Evolutionary conservation across 30 jellyfish, hydroid and myxozoan genomes (phyloP), one percentile per base, ranked within the genome.

Genomic region (Rhopilema esculentum): DNA sequence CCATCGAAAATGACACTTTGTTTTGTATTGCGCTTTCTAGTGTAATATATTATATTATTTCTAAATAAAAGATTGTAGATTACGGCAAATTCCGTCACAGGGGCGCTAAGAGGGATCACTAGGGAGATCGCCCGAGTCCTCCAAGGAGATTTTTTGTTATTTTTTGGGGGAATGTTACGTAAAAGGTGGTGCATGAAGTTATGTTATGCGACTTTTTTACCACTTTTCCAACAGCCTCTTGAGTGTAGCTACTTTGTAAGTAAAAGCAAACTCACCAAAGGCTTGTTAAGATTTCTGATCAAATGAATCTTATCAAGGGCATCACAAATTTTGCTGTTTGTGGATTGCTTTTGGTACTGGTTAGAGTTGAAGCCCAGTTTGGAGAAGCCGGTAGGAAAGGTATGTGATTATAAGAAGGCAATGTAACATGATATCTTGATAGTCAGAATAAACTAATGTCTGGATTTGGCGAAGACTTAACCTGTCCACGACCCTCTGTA

Each of bases 91-190:
- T 2, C 57, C 12, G 9, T 40, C 57, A 40, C 9, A 40, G 57
- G 82, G 82, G 82, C 51, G 82, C 82, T 71, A 29, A 71, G 82
- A 71, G 82, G 82, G 63, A 29, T 71, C 51, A 28, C 82, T 63
- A 63, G 29, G 72, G 72, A 63, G 72, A 63, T 63, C 72, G 72
- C 72, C 82, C 27, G 82, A 71, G 82, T 71, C 51, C 33, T 61
- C 79, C 79, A 68, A n/a, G 79, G 57, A 40, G 57, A 40, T 40
- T 40, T 40, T 40, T 40, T 12, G 57, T 40, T 40, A 6, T 40
- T n/a, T 40, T 40, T 40, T 40, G 57, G 57, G 57, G 57, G 57
- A 40, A 40, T 40, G 57, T 40, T 2, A 12, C 57, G 57, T 40
- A 40, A 40, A 40, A 40, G 12, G 57, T 40, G 57, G 57, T 2